Conservation (phyloP, 2,888 invertebrate species). For the Hoplodrina ambigua region DNA sequence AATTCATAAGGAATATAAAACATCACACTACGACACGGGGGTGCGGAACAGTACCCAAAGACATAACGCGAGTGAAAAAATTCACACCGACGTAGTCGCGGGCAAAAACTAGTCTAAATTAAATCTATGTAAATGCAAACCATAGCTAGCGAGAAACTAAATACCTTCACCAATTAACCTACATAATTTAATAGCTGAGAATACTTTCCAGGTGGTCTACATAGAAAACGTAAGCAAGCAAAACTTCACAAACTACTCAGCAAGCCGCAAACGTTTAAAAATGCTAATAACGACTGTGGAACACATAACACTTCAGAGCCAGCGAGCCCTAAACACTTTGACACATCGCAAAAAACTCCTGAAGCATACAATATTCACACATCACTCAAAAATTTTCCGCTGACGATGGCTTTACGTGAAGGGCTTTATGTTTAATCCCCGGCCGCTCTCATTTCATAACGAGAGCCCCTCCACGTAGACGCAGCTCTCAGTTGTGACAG, state of each 20-base stretch:
- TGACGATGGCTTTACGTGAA: slow-evolving; percentile 40
- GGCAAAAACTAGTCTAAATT: no score
- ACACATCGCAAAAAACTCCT: slow-evolving; percentile 28
- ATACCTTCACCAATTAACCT: slow-evolving; percentile 15
- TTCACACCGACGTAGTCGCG: no score
- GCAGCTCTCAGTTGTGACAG: slow-evolving; percentile 54
- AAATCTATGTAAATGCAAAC: background rate
- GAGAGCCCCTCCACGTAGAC: slow-evolving; percentile 42
- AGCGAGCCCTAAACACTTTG: slow-evolving; percentile 29
- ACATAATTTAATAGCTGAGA: background rate
- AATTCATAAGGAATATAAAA: no score
- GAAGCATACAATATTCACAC: slow-evolving; percentile 47
- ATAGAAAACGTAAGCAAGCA: background rate
- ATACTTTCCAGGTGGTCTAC: slow-evolving; percentile 3
- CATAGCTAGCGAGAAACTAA: slow-evolving; percentile 9
- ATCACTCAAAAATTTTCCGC: slow-evolving; percentile 34
- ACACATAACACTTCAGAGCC: slow-evolving; percentile 9
- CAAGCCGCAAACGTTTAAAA: slow-evolving; percentile 2
- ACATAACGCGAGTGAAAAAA: no score
- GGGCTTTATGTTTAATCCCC: slow-evolving; percentile 49
- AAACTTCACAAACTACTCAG: background rate
- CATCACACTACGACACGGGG: no score
- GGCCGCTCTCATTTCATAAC: slow-evolving; percentile 42
- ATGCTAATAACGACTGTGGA: slow-evolving; percentile 7
- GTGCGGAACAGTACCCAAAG: no score